Base-by-base conservation (phyloP, 2,797 vertebrate species). In the Steatocranus sp. region DNA sequence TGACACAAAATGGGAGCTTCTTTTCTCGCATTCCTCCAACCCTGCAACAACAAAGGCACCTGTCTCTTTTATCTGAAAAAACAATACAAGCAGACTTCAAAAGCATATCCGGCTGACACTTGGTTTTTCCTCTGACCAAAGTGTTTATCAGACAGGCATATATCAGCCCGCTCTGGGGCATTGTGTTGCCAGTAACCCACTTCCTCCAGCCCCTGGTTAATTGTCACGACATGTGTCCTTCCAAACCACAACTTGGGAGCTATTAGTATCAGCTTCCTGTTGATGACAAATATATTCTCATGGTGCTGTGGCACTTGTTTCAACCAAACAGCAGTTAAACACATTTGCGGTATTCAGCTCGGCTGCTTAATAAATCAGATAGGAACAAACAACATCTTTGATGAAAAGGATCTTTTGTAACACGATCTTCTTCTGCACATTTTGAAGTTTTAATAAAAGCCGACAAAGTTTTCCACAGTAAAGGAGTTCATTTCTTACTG, bases 51-150 rank as follows among this genome's bases (percentile, higher is more conserved):
- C 93, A 94, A 94, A 93, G 91, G 79, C 92, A 87, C 88, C 89
- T 89, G 87, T 63, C 92, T 86, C 95, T 95, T 96, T 96, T 94
- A 96, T 96, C 94, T 93, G 79, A 84, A 87, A 84, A 93, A 91
- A 95, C 94, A 96, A 95, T 89, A 86, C 88, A 86, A 87, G 89
- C 89, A 93, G 91, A 94, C 93, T 94, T 95, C 95, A 96, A 95
- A 95, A 93, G 95, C 88, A 79, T 54, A 94, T 96, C 94, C 91
- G 89, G 90, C 89, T 92, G 88, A 95, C 90, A 90, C 93, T 88
- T 87, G 86, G 75, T 90, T 94, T 94, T 94, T 93, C 91, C 93
- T 93, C 87, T 49, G 86, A 89, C 91, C 88, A 91, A 85, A 94
- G 90, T 93, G 94, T 94, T 96, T 93, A 94, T 93, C 93, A 90